Conservation (phyloP, 2,113 vertebrate species). For the Sylvietta virens region DNA sequence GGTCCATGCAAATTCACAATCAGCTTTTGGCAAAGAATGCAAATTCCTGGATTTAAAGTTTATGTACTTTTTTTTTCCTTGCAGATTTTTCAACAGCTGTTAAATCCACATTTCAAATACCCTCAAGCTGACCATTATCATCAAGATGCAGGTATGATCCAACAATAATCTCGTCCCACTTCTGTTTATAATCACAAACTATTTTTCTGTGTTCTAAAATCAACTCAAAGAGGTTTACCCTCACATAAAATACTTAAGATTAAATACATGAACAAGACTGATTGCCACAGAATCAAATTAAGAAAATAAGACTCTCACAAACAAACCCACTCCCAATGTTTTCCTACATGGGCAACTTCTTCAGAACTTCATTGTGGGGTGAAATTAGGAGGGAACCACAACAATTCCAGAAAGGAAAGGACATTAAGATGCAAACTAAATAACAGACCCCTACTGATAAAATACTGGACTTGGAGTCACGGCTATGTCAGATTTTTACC, state of each 20-base stretch:
- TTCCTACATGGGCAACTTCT: neutral
- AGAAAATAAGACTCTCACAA: neutral
- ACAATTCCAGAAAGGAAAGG: neutral
- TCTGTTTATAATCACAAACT: neutral
- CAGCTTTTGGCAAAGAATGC: neutral
- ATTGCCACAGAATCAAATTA: neutral
- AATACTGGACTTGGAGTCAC: neutral
- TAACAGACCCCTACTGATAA: neutral
- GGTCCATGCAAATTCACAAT: neutral
- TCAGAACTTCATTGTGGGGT: neutral
- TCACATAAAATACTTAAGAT: neutral
- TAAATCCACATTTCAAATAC: neutral
- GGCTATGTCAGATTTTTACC: neutral
- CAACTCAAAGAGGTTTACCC: neutral
- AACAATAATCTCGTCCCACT: neutral
- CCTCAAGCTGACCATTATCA: neutral
- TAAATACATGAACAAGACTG: neutral
- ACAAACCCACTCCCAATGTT: neutral
- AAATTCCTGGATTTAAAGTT: neutral
- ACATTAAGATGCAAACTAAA: neutral
- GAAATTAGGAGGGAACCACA: neutral
- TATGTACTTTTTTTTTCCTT: neutral
- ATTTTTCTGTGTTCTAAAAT: neutral
- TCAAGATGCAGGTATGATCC: neutral
- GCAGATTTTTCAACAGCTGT: neutral